Base-by-base conservation (phyloP, 2,797 vertebrate genomes). In the Tadarida brasiliensis region DNA sequence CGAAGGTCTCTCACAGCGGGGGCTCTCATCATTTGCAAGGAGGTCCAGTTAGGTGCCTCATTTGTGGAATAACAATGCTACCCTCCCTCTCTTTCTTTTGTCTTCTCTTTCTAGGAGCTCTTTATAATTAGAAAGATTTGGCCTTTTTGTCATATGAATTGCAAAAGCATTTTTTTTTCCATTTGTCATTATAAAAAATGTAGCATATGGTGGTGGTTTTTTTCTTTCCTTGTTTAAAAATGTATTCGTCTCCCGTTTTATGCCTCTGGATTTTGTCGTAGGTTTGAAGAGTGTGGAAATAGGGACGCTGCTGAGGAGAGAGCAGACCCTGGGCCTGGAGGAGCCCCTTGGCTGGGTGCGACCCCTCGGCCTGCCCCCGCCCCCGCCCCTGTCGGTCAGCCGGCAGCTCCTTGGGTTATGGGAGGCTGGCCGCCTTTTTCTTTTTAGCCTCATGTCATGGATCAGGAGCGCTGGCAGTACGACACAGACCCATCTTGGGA, bases 121-220 rank as follows among this genome's bases (percentile, higher is more conserved):
- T 67, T 85, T 71, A 20, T 80, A 51, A 83, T 80, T 76, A 80
- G 71, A n/a, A 92, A 84, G 24, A 61, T 56, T 63, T 59, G 22
- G 47, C 2, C 51, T 63, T 88, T 59, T 77, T n/a, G 20, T 71
- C 51, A 59, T 30, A 56, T 35, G 63, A 92, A 51, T 44, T 63
- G 28, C 71, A 87, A 95, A 73, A 44, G 0, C 10, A 47, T 44
- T 73, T 63, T 39, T 85, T 86, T 86, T 74, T 20, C 39, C 71
- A 65, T 47, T 49, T 57, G 19, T 56, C 57, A 47, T 74, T 91
- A 77, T 2, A 30, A 63, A 81, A 84, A 68, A 81, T 11, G 33
- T 78, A 80, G 70, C 47, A 7, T 35, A 8, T 3, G 5, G 28
- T 35, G 11, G 11, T 59, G 44, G 14, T 30, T 47, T 90, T 84